Base-by-base conservation (phyloP, 2,113 vertebrate species). In the Silurus meridionalis region DNA sequence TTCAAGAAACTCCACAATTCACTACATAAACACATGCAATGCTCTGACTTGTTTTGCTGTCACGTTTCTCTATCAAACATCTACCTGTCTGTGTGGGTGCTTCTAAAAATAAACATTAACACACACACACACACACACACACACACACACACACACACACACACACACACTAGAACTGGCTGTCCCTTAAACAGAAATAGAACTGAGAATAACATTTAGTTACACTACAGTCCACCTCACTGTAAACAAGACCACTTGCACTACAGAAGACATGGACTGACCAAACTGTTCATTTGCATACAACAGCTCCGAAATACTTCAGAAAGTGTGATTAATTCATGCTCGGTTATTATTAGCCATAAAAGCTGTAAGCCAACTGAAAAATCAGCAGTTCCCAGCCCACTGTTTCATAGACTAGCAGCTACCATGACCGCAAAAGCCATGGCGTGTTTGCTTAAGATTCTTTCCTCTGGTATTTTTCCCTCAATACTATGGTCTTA, bases 181-280 rank as follows among this genome's bases (percentile, higher is more conserved):
- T 58, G 55, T 10, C 79, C 79, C 37, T 23, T 60, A 21, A 6
- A 64, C 80, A 82, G 46, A 64, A 82, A 82, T 82, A 82, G 58
- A 50, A 23, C 11, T 52, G 80, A 64, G 15, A 28, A 63, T 23
- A 63, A 81, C 17, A 60, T 46, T 80, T 46, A 63, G 9, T 82
- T 7, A 80, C 15, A 60, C 28, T 52, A 52, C 37, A 82, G 80
- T 82, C 10, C 37, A 52, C 60, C 6, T n/a, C 21, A 64, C 60
- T 82, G 60, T 82, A 63, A 81, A 81, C 79, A 81, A 81, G 79
- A 17, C 37, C 79, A 50, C 79, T 21, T 46, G 28, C 15, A 28
- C 55, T 61, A 46, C 57, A 61, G 19, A 60, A 60, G 25, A 66
- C n/a, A 25, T 14, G 46, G 10, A 75, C 48, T 75, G 48, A 52